These are phyloP conservation scores for Platerodrilus igneus DNA, from an alignment of 2,888 invertebrate genomes.

Conservation along the genomic window DNA sequence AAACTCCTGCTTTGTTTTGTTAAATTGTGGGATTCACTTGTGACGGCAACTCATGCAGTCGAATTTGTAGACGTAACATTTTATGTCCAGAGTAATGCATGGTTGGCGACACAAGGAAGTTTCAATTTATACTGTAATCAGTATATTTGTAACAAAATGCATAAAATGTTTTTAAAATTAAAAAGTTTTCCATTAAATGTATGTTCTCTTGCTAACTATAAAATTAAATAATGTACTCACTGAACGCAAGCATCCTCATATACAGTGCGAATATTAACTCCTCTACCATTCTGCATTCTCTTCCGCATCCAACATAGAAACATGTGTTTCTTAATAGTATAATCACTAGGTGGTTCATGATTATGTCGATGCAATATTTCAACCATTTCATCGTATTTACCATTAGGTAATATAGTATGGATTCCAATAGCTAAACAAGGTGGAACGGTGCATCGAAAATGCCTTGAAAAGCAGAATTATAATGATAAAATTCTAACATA, in stretches of 20 bases:
- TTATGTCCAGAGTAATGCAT: too few species aligned
- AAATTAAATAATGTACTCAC: too few species aligned
- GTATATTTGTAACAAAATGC: too few species aligned
- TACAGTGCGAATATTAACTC: conserved; percentile 38
- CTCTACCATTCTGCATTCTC: conserved; percentile 39
- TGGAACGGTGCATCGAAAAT: conserved; percentile 34
- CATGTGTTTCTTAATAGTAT: conserved; percentile 38
- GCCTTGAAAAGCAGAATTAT: conserved; percentile 26
- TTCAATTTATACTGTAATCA: too few species aligned
- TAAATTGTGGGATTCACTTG: too few species aligned
- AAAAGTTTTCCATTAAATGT: too few species aligned
- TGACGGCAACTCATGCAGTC: too few species aligned
- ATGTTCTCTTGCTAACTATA: too few species aligned
- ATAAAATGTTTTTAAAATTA: too few species aligned
- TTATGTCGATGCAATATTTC: conserved; percentile 35
- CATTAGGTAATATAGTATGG: conserved; percentile 28
- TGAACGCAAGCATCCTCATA: conserved; percentile 40
- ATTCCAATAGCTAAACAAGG: conserved; percentile 33
- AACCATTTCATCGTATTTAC: conserved; percentile 27
- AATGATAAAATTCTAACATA: background rate
- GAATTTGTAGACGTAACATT: too few species aligned
- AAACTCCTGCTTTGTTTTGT: too few species aligned
- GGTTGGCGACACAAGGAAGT: too few species aligned
- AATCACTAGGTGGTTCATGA: conserved; percentile 32
- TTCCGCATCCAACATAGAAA: conserved; percentile 40